Base-by-base conservation (phyloP, 92 coral and sea anemone species). In the Zoanthus sansibaricus region DNA sequence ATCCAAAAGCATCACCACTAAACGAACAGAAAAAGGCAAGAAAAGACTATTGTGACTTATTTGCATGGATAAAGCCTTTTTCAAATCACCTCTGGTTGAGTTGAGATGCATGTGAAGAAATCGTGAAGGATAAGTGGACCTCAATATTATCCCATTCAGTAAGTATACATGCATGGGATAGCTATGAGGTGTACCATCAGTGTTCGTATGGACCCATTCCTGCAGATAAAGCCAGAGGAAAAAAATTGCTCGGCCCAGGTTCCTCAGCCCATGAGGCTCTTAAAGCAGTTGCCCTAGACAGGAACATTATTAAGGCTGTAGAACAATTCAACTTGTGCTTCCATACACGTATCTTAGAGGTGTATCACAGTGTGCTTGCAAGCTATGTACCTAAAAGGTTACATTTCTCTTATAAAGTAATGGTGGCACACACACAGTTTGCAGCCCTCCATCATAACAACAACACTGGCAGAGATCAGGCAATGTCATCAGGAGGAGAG, bases 381-480 rank as follows among this genome's bases (percentile, higher is more conserved):
- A 89, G 86, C 54, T 89, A 89, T 86, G 89, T 78, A 51, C 88
- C 89, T 52, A 89, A 89, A 21, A 74, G 92, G 31, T 86, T 77
- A 78, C 92, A 89, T 79, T 78, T 89, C 61, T 89, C 82, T 54
- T 76, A 82, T 62, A 85, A 77, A 16, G 92, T 87, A 48, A 86
- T 86, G 92, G 64, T 90, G 51, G 92, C 92, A 56, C 88, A 87
- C 18, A 86, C 92, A 67, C 77, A 90, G 76, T 51, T 90, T 47
- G 89, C 92, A 70, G 89, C 90, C 49, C 89, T 90, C 47, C 77
- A 89, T 45, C 89, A 90, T 82, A 90, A 90, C n/a, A 83, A 86
- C 10, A 90, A 90, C 77, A 86, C 87, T 13, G 79, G 90, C 75
- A 77, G 92, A 62, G 55, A 86, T 25, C 92, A 89, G 17, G 92